These are phyloP conservation scores for Eledone cirrhosa DNA, from an alignment of 2,888 invertebrate species.

Conservation along the genomic window DNA sequence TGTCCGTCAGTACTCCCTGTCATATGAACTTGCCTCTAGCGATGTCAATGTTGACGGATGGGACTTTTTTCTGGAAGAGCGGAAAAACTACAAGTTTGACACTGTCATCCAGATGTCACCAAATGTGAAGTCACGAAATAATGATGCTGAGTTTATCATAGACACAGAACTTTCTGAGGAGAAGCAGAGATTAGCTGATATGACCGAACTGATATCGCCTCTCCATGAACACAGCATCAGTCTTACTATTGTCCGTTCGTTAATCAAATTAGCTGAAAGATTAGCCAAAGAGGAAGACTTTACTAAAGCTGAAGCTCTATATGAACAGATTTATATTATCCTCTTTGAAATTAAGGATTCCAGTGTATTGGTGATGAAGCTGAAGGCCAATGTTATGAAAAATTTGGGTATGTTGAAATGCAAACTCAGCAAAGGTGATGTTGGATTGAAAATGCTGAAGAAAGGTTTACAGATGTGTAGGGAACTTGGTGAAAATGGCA, in stretches of 20 bases:
- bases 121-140: constrained; percentile 33
- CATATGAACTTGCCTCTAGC: constrained; percentile 51
- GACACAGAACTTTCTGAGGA: constrained; percentile 12
- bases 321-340: constrained; percentile 56
- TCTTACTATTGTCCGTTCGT: constrained; percentile 53
- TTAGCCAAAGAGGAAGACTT: constrained; percentile 53
- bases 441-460: constrained; percentile 58
- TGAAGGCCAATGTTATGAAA: constrained; percentile 57
- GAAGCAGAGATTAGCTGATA: constrained; percentile 10
- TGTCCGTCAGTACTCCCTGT: constrained; percentile 51
- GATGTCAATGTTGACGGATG: constrained; percentile 53
- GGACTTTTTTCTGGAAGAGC: constrained; percentile 55
- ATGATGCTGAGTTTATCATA: neutral
- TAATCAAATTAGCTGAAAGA: constrained; percentile 52
- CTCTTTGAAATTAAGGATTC: constrained; percentile 59
- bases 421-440: constrained; percentile 56
- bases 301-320: constrained; percentile 52
- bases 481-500: constrained; percentile 54
- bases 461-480: constrained; percentile 56
- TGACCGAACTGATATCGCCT: constrained; percentile 49
- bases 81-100: constrained; percentile 50
- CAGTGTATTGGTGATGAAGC: constrained; percentile 52
- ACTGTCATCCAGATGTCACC: constrained; percentile 50
- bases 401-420: constrained; percentile 60
- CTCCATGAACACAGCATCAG: constrained; percentile 53